phyloP scores from a whole-genome alignment of 2,888 invertebrate genomes.

The Sarcophaga carnaria region DNA sequence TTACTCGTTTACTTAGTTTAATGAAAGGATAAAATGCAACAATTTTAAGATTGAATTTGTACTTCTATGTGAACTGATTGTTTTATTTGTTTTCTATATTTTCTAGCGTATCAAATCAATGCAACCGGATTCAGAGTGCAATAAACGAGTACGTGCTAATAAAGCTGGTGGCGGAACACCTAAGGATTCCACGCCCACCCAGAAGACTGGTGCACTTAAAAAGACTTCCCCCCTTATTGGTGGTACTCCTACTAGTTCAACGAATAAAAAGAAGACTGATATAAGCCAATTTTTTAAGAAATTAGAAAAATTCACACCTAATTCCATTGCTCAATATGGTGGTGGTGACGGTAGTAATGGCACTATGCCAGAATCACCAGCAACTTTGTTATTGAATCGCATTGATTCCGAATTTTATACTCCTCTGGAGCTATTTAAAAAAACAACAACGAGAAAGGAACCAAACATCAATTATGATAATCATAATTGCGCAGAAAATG shows the following conservation, averaged over 20 bases:
- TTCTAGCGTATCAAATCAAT: constrained; percentile 79
- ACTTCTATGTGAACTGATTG: too few species aligned
- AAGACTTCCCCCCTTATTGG: constrained; percentile 67
- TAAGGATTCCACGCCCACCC: constrained; percentile 68
- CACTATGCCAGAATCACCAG: constrained; percentile 74
- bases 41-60: too few species aligned
- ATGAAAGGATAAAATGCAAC: too few species aligned
- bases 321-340: constrained; percentile 10
- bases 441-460: neutral
- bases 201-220: constrained; percentile 66
- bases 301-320: constrained; percentile 61
- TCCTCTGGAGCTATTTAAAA: constrained; percentile 50
- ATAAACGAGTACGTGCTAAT: constrained; percentile 74
- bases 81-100: constrained; percentile 15
- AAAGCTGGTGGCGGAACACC: constrained; percentile 69
- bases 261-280: constrained; percentile 76
- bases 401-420: constrained; percentile 74
- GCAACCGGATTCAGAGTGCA: constrained; percentile 79
- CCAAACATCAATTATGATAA: neutral
- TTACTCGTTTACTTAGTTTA: too few species aligned
- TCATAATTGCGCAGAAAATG: constrained; percentile 1
- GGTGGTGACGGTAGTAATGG: constrained; percentile 23
- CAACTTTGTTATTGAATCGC: constrained; percentile 75
- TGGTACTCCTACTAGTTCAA: constrained; percentile 68
- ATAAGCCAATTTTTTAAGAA: constrained; percentile 76